phyloP scores from a whole-genome alignment of 2,888 invertebrate genomes.

The Drosophila antonietae region DNA sequence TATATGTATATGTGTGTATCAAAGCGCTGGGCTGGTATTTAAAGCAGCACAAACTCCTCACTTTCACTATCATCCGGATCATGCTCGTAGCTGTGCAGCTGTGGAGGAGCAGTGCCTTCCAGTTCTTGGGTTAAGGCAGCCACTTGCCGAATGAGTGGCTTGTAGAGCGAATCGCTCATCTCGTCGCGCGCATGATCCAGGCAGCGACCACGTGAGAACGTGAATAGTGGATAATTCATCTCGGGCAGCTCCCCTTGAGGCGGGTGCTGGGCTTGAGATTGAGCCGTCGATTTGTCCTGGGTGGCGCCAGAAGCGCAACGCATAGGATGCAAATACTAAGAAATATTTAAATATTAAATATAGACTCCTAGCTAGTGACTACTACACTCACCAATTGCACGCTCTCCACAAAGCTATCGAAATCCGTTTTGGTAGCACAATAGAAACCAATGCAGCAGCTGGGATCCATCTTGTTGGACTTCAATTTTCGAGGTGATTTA shows the following conservation, averaged over 20 bases:
- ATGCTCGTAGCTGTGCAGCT: conserved; percentile 85
- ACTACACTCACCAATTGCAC: conserved; percentile 87
- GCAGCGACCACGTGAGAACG: conserved; percentile 90
- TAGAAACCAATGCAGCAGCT: conserved; percentile 97
- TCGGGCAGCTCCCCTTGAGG: conserved; percentile 83
- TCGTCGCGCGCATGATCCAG: conserved; percentile 84
- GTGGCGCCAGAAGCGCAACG: conserved; percentile 80
- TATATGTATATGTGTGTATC: conserved; percentile 14
- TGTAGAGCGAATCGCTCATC: conserved; percentile 85
- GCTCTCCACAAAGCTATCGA: conserved; percentile 90
- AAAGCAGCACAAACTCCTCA: conserved; percentile 90
- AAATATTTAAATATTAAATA: neutral
- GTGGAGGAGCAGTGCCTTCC: conserved; percentile 71
- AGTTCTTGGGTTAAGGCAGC: conserved; percentile 86
- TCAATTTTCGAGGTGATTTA: conserved; percentile 93
- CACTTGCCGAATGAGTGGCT: conserved; percentile 86
- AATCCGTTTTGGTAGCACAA: conserved; percentile 90
- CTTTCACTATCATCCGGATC: conserved; percentile 87
- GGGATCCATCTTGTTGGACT: conserved; percentile 94
- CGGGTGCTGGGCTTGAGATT: conserved; percentile 46
- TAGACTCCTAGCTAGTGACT: neutral
- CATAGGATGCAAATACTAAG: conserved; percentile 86
- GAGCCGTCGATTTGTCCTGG: conserved; percentile 60
- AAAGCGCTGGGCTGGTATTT: conserved; percentile 43
- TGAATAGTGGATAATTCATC: conserved; percentile 91